Base-by-base conservation (phyloP, 2,888 invertebrate species). In the Eilema caniola region DNA sequence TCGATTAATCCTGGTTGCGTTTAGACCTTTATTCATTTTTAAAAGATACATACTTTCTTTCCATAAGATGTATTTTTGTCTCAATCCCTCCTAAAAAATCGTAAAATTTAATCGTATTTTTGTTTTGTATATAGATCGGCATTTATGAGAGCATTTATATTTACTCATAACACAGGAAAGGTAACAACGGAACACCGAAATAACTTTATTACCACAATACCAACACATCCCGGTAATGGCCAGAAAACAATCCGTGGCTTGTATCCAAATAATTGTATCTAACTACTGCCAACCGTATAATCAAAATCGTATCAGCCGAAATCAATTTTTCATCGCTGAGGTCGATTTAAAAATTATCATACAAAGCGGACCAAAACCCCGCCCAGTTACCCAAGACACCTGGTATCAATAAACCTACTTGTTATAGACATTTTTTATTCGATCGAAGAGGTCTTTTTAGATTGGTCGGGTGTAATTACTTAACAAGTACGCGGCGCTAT, bases 331-430 rank as follows among this genome's bases (percentile, higher is more conserved):
- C 93, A 92, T 88, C 91, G 90, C 83, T 84, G 86, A 83, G 85
- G 86, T 85, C 92, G 90, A 90, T 92, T 93, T 91, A 89, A 92
- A 92, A 93, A 95, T 95, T 94, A 95, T 92, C 92, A 94, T 93
- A 93, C 90, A 88, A 86, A 90, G 86, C 85, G 84, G 83, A 80
- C 76, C 81, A 69, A 71, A 70, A 67, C 72, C 16, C 65, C 82
- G 79, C 77, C 91, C 90, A 90, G 70, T 81, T 64, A 85, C 82
- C 62, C 20, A 53, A 77, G 88, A 87, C 73, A 84, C 82, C 60
- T 74, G 63, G 57, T 31, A 56, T 68, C 23, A 33, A 72, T 41
- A 24, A 74, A 53, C 16, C 14, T 37, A 16, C 10, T 69, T 7
- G 70, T 64, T 62, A 28, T 62, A 16, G 62, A 59, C 12, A 67